A percentile compares a stretch with the other conserved stretches of the same genome.
phyloP scores from a whole-genome alignment of 2,113 vertebrate species.

The Oreochromis tanganicae region DNA sequence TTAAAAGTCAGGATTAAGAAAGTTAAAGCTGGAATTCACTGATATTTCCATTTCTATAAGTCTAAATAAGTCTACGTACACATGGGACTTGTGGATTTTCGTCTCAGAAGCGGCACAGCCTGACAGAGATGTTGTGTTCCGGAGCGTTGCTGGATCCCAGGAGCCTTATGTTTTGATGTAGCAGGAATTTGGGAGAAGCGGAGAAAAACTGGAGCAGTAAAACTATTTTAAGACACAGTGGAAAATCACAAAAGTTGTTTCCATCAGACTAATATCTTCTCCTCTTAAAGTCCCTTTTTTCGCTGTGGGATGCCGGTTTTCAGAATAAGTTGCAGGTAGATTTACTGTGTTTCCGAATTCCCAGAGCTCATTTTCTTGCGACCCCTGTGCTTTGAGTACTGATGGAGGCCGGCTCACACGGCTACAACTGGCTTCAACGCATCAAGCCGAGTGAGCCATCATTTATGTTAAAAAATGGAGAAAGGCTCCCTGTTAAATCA shows the following conservation, averaged over 20 bases:
- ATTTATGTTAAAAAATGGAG: conserved; percentile 67
- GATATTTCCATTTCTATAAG: background rate
- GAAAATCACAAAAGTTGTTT: background rate
- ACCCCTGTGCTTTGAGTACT: conserved; percentile 10
- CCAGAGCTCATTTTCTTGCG: background rate
- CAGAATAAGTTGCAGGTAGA: background rate
- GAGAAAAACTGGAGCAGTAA: conserved; percentile 23
- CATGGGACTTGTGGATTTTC: conserved; percentile 10
- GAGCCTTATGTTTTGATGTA: conserved; percentile 47
- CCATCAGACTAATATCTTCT: background rate
- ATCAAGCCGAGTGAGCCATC: conserved; percentile 61
- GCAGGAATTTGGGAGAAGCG: background rate
- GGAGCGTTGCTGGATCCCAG: conserved; percentile 19
- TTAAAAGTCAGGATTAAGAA: background rate
- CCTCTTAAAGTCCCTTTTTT: background rate
- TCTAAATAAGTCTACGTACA: background rate
- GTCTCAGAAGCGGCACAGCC: conserved; percentile 9
- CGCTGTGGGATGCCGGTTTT: background rate
- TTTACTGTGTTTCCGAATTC: background rate
- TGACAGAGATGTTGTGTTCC: conserved; percentile 10
- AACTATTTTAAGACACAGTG: background rate
- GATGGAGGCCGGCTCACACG: conserved; percentile 10
- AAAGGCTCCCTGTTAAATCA: conserved; percentile 66
- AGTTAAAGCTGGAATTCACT: background rate
- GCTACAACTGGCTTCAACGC: background rate